Base-by-base conservation (phyloP, 1,140 invertebrate genomes). In the Monomorium pharaonis region DNA sequence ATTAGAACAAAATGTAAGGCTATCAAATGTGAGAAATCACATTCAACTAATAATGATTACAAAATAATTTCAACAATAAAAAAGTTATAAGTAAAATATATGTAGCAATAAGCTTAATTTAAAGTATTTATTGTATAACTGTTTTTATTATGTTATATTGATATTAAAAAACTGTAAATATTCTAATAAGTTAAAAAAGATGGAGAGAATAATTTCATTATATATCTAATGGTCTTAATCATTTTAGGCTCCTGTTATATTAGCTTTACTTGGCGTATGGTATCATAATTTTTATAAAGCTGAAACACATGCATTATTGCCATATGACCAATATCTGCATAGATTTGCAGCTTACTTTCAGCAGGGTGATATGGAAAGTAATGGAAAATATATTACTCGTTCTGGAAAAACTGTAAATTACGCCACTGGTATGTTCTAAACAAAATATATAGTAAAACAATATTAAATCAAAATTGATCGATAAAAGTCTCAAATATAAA, bases 301-400 rank as follows among this genome's bases (percentile, higher is more conserved):
- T 14, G 99, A 99, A 96, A 99, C 99, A 0, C 98, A 99, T 92
- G 98, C 98, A 9, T 95, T 99, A 0, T 95, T 99, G 56, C 99
- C 99, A 0, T 99, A 99, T 95, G 99, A 99, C 94, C 98, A 99
- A 95, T 99, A 99, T 94, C 95, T 99, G 87, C 99, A 99, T 93
- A 97, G 99, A 92, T 99, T 99, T 96, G 98, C 99, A 54, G 99
- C 99, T 14, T 99, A 99, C 95, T 99, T 99, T 95, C 99, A 99
- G 96, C 99, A 99, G 96, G 99, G 99, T 14, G 99, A 99, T 94
- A 99, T 99, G 99, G 99, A 99, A 95, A 99, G 98, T 85, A 99
- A 99, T 96, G 99, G 99, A 91, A 99, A 99, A 96, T 99, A 97
- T 92, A 97, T 98, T 14, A 99, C 98, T 12, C 96, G 97, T 56